Percentiles rank a stretch among this genome's conserved stretches.
Conservation (phyloP, 1,140 invertebrate genomes). For the Cephus cinctus region DNA sequence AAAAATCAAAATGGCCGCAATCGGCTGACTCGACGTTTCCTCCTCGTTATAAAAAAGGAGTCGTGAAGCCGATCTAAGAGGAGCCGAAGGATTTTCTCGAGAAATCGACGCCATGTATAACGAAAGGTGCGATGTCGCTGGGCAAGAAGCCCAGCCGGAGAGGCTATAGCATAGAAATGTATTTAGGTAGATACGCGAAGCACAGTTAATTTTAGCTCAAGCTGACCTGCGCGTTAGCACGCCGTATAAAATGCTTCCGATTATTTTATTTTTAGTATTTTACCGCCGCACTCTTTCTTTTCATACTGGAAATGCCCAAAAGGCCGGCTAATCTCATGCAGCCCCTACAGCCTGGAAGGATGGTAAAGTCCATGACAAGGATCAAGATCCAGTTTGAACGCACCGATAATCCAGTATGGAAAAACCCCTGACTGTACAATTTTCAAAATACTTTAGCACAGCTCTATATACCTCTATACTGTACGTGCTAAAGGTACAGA, state of each 20-base stretch:
- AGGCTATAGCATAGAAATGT: slow-evolving; percentile 43
- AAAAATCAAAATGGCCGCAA: no score
- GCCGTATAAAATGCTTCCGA: slow-evolving; percentile 50
- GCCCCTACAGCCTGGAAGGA: no score
- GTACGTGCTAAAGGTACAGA: neutral
- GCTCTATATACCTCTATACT: no score
- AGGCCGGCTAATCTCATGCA: no score
- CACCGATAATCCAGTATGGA: neutral
- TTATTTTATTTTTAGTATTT: slow-evolving; percentile 54
- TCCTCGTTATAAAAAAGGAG: no score
- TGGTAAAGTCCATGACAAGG: neutral
- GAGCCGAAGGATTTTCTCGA: slow-evolving; percentile 14
- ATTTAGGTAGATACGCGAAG: slow-evolving; percentile 53
- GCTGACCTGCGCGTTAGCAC: slow-evolving; percentile 45
- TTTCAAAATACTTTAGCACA: no score
- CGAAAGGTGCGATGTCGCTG: slow-evolving; percentile 19
- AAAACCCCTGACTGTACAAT: neutral
- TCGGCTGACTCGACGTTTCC: no score
- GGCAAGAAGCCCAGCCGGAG: slow-evolving; percentile 43
- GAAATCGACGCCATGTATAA: slow-evolving; percentile 20
- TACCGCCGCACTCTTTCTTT: neutral
- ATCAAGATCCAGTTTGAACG: neutral
- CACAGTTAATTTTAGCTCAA: slow-evolving; percentile 51
- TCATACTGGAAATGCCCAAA: no score
- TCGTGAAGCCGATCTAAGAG: no score